Evolutionary conservation across 2,113 vertebrate species (phyloP).

Genomic region (Regulus satrapa): DNA sequence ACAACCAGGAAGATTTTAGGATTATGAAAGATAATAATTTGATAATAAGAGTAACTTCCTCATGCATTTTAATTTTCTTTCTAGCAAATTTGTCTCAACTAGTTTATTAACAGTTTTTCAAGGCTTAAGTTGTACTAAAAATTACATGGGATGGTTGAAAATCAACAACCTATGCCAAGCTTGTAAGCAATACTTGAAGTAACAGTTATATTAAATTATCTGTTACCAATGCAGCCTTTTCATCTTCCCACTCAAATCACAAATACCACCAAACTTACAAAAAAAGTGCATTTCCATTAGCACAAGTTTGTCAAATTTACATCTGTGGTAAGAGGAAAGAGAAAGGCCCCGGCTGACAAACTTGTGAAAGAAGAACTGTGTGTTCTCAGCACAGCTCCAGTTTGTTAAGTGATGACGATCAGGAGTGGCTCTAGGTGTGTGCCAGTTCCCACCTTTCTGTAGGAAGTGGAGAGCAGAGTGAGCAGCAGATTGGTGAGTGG

Average conservation of each 20-base stretch:
- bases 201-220: background rate
- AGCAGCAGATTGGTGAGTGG: conserved; percentile 94
- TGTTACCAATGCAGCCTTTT: background rate
- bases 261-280: background rate
- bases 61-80: background rate
- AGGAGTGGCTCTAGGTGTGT: background rate
- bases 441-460: conserved; percentile 85
- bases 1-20: background rate
- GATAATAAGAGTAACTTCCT: background rate
- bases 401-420: background rate
- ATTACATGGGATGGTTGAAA: background rate
- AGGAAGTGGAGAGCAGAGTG: conserved; percentile 91
- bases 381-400: background rate
- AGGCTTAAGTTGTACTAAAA: background rate
- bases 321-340: background rate
- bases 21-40: background rate
- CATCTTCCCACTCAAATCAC: background rate
- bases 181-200: background rate
- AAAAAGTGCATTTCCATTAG: background rate
- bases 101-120: background rate
- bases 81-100: background rate
- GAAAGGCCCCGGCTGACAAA: accelerated
- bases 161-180: background rate
- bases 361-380: background rate
- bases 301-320: background rate